Conservation (phyloP, 2,113 vertebrate species). For the Clarias gariepinus region DNA sequence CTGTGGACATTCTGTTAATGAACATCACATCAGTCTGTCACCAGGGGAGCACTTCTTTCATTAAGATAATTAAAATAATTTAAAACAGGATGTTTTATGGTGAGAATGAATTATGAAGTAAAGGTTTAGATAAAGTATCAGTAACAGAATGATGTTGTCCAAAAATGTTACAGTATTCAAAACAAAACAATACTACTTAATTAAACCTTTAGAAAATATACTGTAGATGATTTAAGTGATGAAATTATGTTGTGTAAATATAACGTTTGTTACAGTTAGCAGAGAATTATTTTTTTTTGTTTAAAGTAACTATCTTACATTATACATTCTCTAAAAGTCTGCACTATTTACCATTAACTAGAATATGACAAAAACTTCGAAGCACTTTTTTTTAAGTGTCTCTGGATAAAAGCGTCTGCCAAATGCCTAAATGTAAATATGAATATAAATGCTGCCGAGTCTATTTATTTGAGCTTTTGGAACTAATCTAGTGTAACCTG, state of each 20-base stretch:
- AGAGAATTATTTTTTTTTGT: neutral
- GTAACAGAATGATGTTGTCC: neutral
- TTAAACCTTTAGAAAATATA: neutral
- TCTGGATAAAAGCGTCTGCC: no score
- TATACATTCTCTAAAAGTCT: neutral
- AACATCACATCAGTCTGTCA: neutral
- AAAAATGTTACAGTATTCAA: neutral
- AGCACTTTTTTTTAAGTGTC: no score
- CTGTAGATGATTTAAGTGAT: neutral
- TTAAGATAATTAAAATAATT: neutral
- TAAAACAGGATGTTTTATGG: no score
- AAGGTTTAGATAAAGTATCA: neutral
- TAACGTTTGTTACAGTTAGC: neutral
- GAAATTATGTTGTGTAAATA: neutral
- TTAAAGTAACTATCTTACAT: neutral
- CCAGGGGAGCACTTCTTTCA: neutral
- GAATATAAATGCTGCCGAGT: no score
- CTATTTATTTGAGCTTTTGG: neutral
- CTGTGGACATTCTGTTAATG: neutral
- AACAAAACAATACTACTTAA: neutral
- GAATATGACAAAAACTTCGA: no score
- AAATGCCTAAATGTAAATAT: no score
- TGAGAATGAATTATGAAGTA: neutral
- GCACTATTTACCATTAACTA: neutral
- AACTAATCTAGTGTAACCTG: neutral